Conservation (phyloP, 2,888 invertebrate genomes). For the Lampropteryx suffumata region DNA sequence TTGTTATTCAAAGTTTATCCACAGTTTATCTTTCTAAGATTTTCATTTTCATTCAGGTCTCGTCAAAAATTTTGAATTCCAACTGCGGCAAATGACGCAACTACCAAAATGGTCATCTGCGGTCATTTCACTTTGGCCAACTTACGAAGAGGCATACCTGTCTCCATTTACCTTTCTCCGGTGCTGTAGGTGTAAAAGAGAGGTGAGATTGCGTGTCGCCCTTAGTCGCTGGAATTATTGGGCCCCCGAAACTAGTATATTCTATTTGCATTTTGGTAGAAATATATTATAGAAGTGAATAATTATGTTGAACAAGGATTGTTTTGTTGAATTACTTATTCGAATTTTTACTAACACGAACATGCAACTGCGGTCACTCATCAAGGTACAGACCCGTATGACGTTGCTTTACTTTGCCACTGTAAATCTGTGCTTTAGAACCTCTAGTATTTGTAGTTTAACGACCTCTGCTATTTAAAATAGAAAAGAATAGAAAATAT, state of each 20-base stretch:
- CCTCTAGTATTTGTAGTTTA: too few relatives aligned
- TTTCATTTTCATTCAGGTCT: constrained; percentile 46
- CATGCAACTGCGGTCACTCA: too few relatives aligned
- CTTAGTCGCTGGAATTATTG: constrained; percentile 45
- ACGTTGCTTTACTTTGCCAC: too few relatives aligned
- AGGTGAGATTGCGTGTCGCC: constrained; percentile 41
- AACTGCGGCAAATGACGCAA: constrained; percentile 72
- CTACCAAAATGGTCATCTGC: constrained; percentile 74
- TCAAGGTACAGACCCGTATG: too few relatives aligned
- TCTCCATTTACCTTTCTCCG: constrained; percentile 48
- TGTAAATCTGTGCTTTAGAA: too few relatives aligned
- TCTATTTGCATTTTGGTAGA: constrained; percentile 21
- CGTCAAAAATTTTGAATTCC: constrained; percentile 60
- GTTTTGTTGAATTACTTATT: too few relatives aligned
- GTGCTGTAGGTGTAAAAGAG: constrained; percentile 43
- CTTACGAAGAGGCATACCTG: constrained; percentile 63
- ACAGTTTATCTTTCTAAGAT: constrained; percentile 23
- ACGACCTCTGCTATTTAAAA: too few relatives aligned
- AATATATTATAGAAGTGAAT: too few relatives aligned
- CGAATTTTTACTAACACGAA: too few relatives aligned
- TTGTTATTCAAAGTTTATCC: constrained; percentile 20
- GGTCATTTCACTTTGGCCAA: constrained; percentile 83
- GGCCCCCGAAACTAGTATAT: constrained; percentile 57
- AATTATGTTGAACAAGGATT: too few relatives aligned
- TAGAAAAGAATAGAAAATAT: too few relatives aligned